phyloP scores from a whole-genome alignment of 2,113 vertebrate species.

The Tragelaphus scriptus region DNA sequence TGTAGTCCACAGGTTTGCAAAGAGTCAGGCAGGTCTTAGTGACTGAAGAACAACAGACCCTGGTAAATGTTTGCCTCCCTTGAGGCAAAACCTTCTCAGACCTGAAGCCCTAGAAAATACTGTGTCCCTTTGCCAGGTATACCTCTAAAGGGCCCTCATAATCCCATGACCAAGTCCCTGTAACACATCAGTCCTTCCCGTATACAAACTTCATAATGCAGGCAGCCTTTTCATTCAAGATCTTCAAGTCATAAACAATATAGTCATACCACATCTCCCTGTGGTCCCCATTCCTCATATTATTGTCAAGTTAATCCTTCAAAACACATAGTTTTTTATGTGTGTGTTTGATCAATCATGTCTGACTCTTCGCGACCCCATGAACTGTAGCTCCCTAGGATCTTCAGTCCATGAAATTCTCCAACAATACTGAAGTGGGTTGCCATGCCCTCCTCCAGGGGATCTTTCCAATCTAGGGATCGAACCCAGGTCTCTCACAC shows the following conservation, averaged over 20 bases:
- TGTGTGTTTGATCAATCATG: background rate
- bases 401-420: background rate
- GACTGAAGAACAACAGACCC: background rate
- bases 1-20: rapidly evolving
- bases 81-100: background rate
- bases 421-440: background rate
- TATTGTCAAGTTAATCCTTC: background rate
- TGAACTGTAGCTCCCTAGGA: background rate
- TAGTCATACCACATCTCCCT: background rate
- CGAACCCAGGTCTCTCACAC: background rate
- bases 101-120: background rate
- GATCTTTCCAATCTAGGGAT: background rate
- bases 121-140: background rate
- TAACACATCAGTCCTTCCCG: background rate
- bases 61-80: background rate
- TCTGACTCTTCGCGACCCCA: background rate
- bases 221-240: background rate
- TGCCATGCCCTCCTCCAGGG: background rate
- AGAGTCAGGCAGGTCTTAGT: background rate
- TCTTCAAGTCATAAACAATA: background rate
- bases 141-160: background rate
- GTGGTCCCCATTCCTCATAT: background rate
- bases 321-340: background rate
- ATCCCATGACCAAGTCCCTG: background rate
- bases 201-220: background rate